These are phyloP conservation scores for Planococcus citri DNA, from an alignment of 1,140 invertebrate genomes.

Conservation along the genomic window DNA sequence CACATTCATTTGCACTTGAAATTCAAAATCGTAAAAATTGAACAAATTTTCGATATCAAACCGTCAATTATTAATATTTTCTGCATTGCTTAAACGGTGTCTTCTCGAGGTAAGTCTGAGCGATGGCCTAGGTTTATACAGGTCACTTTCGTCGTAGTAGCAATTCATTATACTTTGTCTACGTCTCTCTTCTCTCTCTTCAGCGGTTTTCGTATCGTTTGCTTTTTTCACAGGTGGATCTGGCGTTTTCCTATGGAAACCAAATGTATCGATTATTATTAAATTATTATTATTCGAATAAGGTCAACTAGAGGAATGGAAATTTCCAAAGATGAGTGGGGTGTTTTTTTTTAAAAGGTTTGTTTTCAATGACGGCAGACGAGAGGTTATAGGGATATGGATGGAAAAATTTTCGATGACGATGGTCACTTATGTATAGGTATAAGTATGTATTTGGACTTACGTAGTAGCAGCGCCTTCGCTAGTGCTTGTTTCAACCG, in stretches of 20 bases:
- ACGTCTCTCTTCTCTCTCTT: neutral
- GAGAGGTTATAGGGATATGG: no score
- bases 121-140: slow-evolving; percentile 52
- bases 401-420: no score
- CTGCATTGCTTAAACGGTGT: slow-evolving; percentile 36
- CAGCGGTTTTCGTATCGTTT: neutral
- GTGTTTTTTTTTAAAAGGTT: no score
- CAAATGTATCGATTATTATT: neutral
- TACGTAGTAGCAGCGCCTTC: neutral
- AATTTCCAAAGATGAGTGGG: neutral
- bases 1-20: neutral
- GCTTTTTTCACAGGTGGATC: neutral
- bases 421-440: no score
- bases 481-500: neutral
- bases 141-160: slow-evolving; percentile 48
- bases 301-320: neutral
- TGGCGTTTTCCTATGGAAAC: neutral
- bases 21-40: no score
- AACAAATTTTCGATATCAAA: neutral
- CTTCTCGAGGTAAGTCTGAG: slow-evolving; percentile 38
- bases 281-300: neutral
- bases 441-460: slow-evolving; percentile 3
- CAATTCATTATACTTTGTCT: neutral
- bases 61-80: slow-evolving; percentile 21
- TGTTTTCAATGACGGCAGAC: no score